Base-by-base conservation (phyloP, 2,113 vertebrate genomes). In the Telmatochromis sp. region DNA sequence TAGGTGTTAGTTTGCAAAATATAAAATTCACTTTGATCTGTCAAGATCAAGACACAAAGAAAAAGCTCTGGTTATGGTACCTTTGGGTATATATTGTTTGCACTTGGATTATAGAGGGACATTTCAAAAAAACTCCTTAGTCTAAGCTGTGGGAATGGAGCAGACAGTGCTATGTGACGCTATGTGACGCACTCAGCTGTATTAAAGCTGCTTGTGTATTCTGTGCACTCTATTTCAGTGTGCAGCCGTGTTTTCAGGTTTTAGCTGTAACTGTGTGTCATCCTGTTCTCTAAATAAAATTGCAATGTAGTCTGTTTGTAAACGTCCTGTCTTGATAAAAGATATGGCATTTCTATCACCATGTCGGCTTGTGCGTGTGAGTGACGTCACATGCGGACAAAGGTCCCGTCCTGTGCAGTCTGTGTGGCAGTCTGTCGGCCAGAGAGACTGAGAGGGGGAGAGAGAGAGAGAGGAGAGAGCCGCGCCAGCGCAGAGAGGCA, bases 371-470 rank as follows among this genome's bases (percentile, higher is more conserved):
- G 47, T 19, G 82, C 26, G 15, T 31, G 55, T 51, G 35, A 15
- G 79, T 95, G 95, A 96, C 96, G 94, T 96, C 95, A 96, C 65
- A 15, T 23, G 86, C 91, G 90, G 88, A 93, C 93, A 92, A 92
- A 92, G 84, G 89, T 91, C 85, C 91, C 83, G 87, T 94, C 92
- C 92, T 65, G 92, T 86, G 31, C 82, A 79, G 89, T 80, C 85
- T 94, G 89, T 89, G 92, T 86, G 92, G 86, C 89, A 88, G 88
- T 90, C 81, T 50, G 60, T 86, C 78, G 19, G 55, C 17, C n/a
- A 28, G 75, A 50, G 65, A 60, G 84, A 33, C 40, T 53, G 58
- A 75, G 83, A 40, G 82, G 40, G 45, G 17, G 51, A 55, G 89
- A 47, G 60, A 79, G 68, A 45, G 65, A 35, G 73, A 28, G 82